Conservation (phyloP, 2,113 vertebrate species). For the Macquaria ambigua region DNA sequence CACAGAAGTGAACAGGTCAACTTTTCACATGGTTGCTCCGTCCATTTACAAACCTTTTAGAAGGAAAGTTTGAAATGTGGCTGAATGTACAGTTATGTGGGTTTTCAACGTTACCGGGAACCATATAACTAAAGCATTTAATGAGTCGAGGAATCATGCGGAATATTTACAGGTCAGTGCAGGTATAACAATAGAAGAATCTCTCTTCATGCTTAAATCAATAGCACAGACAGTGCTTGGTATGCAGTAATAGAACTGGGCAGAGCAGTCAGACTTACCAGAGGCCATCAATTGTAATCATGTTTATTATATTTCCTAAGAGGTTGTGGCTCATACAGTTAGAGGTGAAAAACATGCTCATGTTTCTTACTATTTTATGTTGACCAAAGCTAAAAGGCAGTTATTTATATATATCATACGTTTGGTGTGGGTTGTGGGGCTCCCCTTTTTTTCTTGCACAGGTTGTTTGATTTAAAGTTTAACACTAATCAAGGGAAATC, state of each 20-base stretch:
- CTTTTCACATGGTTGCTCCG: neutral
- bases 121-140: neutral
- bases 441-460: too few relatives aligned
- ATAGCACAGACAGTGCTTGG: neutral
- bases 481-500: neutral
- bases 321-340: neutral
- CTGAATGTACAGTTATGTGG: neutral
- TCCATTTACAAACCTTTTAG: slow-evolving; percentile 37
- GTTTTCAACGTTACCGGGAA: neutral
- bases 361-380: neutral
- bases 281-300: neutral
- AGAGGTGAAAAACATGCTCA: neutral
- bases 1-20: slow-evolving; percentile 24
- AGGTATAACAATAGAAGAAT: neutral
- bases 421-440: too few relatives aligned
- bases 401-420: neutral
- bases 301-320: neutral
- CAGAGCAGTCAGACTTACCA: neutral
- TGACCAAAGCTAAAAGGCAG: neutral
- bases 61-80: neutral
- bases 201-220: slow-evolving; percentile 15
- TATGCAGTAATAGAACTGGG: neutral
- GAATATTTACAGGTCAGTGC: slow-evolving; percentile 2
- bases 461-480: neutral
- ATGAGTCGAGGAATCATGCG: neutral